Evolutionary conservation across 2,797 vertebrate species (phyloP), one percentile per base, ranked within the genome.

Genomic region (Melanotaenia maccullochi): DNA sequence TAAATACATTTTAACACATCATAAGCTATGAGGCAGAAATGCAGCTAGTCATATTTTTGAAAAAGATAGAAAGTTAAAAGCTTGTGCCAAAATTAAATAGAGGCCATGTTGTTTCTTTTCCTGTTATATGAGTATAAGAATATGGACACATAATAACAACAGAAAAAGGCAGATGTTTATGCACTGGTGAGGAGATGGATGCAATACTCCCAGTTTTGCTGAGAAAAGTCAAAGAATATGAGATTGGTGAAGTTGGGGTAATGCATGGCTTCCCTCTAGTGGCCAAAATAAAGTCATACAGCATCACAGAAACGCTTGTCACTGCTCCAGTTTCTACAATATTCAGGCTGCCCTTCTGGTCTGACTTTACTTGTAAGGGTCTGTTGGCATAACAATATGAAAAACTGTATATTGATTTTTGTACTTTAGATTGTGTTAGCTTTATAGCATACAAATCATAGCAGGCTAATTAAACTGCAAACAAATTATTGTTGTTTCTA

Each of bases 231-330:
- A 71, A 42, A 35, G 20, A 40, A 16, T n/a, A 49, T 40, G 11
- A 60, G 42, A 51, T 33, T 57, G 61, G 51, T 47, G 0, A 35
- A 42, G 1, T 2, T 20, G 4, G 11, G 56, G 16, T 57, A 32
- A 75, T 65, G 33, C 68, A 14, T 72, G 60, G 51, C 79, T 68
- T 25, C 83, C 87, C 82, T 85, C 87, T 90, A 62, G 71, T 86
- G 86, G 84, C 9, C 49, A 18, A 20, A 59, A 8, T 4, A 12
- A 22, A 70, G 59, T 61, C 0, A 13, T 3, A n/a, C 73, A 75
- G 9, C 42, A 12, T 9, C 9, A 13, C 7, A 18, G 47, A 20
- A 47, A 4, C 13, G 5, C 25, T 9, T 28, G 47, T 61, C 13
- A 24, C 5, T 33, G 22, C 8, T 36, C 32, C 1, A 44, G 20